A percentile compares a stretch with the other conserved stretches of the same genome.
Evolutionary conservation across 2,797 vertebrate genomes (phyloP).

Genomic region (Urosaurus nigricauda): DNA sequence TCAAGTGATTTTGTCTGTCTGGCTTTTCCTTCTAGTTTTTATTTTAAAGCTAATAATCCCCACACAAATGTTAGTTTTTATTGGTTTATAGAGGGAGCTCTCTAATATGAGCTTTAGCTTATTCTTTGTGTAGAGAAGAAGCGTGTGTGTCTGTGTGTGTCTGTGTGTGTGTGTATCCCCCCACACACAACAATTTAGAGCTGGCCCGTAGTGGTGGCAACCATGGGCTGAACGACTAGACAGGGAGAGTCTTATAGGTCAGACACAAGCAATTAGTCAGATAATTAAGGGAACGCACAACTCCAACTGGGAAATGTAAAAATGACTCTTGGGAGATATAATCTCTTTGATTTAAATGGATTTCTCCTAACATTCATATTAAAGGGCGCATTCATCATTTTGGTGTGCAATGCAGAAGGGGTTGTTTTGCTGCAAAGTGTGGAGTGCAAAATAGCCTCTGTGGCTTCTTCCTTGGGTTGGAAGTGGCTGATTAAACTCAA

Average conservation of each 20-base stretch:
- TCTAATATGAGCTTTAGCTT: constrained; percentile 6
- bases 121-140: constrained; percentile 35
- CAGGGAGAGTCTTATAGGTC: not conserved
- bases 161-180: too few relatives aligned
- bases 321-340: not conserved
- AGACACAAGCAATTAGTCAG: not conserved
- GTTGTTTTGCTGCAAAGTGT: constrained; percentile 49
- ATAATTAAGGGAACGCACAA: not conserved
- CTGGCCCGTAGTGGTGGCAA: not conserved
- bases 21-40: constrained; percentile 21
- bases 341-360: constrained; percentile 36
- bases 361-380: constrained; percentile 41
- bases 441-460: constrained; percentile 14
- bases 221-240: not conserved
- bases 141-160: not conserved
- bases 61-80: constrained; percentile 27
- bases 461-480: constrained; percentile 48
- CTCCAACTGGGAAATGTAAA: not conserved
- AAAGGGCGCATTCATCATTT: constrained; percentile 4
- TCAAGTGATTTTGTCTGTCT: not conserved
- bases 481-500: constrained; percentile 52
- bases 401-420: not conserved
- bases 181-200: constrained; percentile 18
- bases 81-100: constrained; percentile 19
- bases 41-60: not conserved